A percentile compares a stretch with the other conserved stretches of the same genome.
Conservation (phyloP, 1,140 invertebrate genomes). For the Drosophila navojoa region DNA sequence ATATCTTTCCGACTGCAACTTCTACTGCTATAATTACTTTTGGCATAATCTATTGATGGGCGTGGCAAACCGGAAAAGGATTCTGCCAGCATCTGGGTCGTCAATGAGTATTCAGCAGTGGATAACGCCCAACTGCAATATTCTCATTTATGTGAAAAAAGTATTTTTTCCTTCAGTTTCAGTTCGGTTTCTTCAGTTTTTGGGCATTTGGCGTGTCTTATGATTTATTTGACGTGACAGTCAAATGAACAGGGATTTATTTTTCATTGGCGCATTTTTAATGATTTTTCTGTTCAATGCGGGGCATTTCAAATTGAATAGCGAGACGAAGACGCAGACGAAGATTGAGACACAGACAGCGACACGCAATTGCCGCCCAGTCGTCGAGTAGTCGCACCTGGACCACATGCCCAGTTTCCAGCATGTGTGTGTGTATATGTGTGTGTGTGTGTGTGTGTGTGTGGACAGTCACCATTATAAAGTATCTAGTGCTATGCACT, state of each 20-base stretch:
- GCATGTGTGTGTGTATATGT: no score
- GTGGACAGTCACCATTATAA: not conserved
- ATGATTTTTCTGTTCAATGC: slow-evolving; percentile 54
- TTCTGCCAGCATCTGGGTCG: no score
- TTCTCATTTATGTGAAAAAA: no score
- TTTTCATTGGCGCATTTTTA: slow-evolving; percentile 71
- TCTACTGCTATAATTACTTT: no score
- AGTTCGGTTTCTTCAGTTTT: slow-evolving; percentile 37
- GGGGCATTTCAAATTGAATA: slow-evolving; percentile 42
- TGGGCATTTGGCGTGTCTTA: slow-evolving; percentile 68
- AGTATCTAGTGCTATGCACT: slow-evolving; percentile 4
- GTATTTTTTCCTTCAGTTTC: not conserved
- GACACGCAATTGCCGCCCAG: slow-evolving; percentile 50
- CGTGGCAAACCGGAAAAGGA: no score
- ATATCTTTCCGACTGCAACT: no score
- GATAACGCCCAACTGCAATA: no score
- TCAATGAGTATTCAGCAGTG: no score
- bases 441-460: not conserved
- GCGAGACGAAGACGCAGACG: slow-evolving; percentile 40
- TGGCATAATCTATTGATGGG: no score
- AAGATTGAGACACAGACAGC: slow-evolving; percentile 38
- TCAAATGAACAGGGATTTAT: slow-evolving; percentile 77
- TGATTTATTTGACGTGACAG: slow-evolving; percentile 80
- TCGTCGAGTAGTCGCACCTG: slow-evolving; percentile 7
- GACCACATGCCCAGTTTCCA: not conserved